Base-by-base conservation (phyloP, 2,888 invertebrate species). In the Pollenia labialis region DNA sequence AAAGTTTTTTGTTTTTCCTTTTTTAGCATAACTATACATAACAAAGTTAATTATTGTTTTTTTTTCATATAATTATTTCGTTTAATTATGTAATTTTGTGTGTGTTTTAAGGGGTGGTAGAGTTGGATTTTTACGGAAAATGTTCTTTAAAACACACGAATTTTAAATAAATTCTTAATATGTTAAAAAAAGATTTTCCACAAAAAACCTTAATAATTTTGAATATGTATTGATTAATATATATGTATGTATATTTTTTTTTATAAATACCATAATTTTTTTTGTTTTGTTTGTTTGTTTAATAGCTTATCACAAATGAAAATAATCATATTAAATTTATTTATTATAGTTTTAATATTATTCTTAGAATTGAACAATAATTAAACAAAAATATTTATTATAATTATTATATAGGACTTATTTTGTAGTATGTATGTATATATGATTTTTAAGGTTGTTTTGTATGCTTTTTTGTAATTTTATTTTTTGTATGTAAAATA, bases 281-380 rank as follows among this genome's bases (percentile, higher is more conserved):
- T 32, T 32, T 32, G 32, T 32, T 32, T 32, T 32, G 32, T 32
- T 90, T 90, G 88, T 90, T 88, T 90, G 89, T 85, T 90, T 91
- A 87, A 88, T 89, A 89, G 88, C 92, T 92, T 92, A 92, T 92
- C 92, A 92, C 92, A 91, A 92, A 91, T 91, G 81, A 88, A 91
- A 91, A 91, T 91, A 92, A 91, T 91, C 90, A 91, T 89, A 91
- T 90, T 90, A 90, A 90, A 91, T 91, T 90, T 90, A 90, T 56
- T 71, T 50, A 62, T 74, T 90, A 90, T 81, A 87, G 83, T 84
- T 85, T 85, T 77, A 91, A 90, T 91, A 92, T 91, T 91, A 91
- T 92, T 92, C 92, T 91, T 91, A 92, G 91, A 92, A 92, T 91
- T 91, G 92, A 92, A 92, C 92, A 92, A 92, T 92, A 90, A 91